A percentile compares a stretch with the other conserved stretches of the same genome.
Conservation (phyloP, 2,888 invertebrate genomes). For the Campoplex nolae region DNA sequence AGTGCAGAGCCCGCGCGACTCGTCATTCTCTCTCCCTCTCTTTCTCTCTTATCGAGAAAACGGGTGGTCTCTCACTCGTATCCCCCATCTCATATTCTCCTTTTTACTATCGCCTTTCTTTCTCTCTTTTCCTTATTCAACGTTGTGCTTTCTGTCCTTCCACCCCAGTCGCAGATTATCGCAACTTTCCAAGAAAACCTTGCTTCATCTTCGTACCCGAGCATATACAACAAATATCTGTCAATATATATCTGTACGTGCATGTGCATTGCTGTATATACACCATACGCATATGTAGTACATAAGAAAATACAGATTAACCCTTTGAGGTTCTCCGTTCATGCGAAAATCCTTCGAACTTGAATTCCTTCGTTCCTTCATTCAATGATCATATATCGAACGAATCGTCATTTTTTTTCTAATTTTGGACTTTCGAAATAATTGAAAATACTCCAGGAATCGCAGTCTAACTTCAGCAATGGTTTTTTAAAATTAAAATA, state of each 20-base stretch:
- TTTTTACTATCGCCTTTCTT: conserved; percentile 33
- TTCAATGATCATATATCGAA: conserved; percentile 4
- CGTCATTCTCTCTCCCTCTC: conserved; percentile 27
- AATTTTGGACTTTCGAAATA: neutral
- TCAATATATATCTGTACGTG: conserved; percentile 4
- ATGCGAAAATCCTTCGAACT: conserved; percentile 42
- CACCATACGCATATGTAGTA: neutral
- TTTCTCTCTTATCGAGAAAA: conserved; percentile 47
- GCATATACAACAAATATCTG: conserved; percentile 6
- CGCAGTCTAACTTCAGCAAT: no score
- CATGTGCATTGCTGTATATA: neutral
- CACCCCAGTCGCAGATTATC: conserved; percentile 58
- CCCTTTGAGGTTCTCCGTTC: conserved; percentile 44
- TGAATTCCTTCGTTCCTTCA: conserved; percentile 5
- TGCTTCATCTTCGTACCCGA: conserved; percentile 26
- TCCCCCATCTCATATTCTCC: conserved; percentile 37
- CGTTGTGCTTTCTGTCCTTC: conserved; percentile 36
- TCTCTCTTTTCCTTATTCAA: conserved; percentile 29
- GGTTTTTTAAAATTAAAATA: neutral
- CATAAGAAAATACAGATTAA: conserved; percentile 18
- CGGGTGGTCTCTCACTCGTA: conserved; percentile 64
- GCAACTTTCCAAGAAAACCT: conserved; percentile 65
- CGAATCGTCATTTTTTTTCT: neutral
- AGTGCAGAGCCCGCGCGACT: conserved; percentile 56
- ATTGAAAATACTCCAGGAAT: neutral